Percentiles rank a stretch among this genome's conserved stretches.
These are phyloP conservation scores for Tipula helvola DNA, from an alignment of 2,888 invertebrate genomes.

Conservation along the genomic window DNA sequence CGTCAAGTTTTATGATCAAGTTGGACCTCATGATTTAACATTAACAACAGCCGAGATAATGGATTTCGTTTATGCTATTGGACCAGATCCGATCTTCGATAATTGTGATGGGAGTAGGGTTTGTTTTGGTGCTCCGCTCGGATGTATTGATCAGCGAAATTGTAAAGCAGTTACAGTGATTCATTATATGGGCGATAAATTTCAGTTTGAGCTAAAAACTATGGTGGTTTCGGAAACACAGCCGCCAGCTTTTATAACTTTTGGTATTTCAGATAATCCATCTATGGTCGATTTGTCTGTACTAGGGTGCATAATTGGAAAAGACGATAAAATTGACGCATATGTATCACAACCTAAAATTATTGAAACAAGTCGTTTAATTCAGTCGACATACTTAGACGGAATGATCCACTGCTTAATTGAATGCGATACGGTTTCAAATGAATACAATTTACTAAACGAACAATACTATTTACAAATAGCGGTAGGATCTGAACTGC, in stretches of 20 bases:
- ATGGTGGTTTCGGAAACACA: conserved; percentile 14
- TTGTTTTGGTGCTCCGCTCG: conserved; percentile 67
- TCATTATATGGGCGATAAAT: conserved; percentile 44
- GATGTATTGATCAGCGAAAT: conserved; percentile 51
- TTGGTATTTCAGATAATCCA: neutral
- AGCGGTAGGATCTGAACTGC: conserved; percentile 41
- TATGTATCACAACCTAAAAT: neutral
- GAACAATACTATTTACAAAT: conserved; percentile 59
- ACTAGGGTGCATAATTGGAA: neutral
- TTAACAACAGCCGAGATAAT: neutral
- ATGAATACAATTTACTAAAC: conserved; percentile 54
- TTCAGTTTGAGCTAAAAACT: conserved; percentile 51
- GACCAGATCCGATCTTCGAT: conserved; percentile 52
- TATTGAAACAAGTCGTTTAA: conserved; percentile 29
- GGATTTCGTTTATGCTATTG: neutral
- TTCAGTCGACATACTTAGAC: conserved; percentile 50
- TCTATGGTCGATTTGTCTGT: neutral
- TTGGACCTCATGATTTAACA: neutral
- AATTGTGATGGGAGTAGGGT: conserved; percentile 47
- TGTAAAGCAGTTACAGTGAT: conserved; percentile 59
- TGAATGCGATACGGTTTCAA: conserved; percentile 49
- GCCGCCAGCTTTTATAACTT: conserved; percentile 41
- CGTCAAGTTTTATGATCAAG: neutral
- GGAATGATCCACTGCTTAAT: conserved; percentile 64
- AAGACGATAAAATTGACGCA: neutral